Conservation (phyloP, 2,888 invertebrate species). For the Heliconius cydno region DNA sequence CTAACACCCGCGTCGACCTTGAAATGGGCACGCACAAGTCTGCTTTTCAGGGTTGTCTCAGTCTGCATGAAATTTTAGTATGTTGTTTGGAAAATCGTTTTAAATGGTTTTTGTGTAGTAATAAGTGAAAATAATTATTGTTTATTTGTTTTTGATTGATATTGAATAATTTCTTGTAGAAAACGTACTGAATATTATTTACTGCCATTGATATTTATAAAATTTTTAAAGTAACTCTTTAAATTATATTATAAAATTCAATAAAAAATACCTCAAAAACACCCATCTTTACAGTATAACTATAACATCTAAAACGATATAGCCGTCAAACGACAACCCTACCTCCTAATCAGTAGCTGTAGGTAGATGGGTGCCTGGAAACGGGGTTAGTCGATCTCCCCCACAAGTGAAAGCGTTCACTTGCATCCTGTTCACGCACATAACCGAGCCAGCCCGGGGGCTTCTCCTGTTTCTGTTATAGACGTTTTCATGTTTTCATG, state of each 20-base stretch:
- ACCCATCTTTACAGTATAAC: background rate
- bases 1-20: slow-evolving; percentile 76
- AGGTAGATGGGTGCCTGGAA: slow-evolving; percentile 57
- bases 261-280: background rate
- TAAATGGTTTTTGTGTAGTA: background rate
- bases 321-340: slow-evolving; percentile 42
- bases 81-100: slow-evolving; percentile 6
- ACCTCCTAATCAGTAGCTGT: slow-evolving; percentile 44
- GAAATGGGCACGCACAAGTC: slow-evolving; percentile 71
- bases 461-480: slow-evolving; percentile 47
- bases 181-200: background rate
- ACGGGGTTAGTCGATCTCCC: slow-evolving; percentile 74
- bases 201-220: too few relatives aligned
- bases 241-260: background rate
- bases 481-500: slow-evolving; percentile 15
- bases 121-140: background rate
- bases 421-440: slow-evolving; percentile 77
- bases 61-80: slow-evolving; percentile 21
- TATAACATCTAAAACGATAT: background rate
- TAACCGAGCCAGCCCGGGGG: slow-evolving; percentile 33
- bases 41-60: slow-evolving; percentile 51
- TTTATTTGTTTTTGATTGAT: background rate
- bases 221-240: too few relatives aligned
- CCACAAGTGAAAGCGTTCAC: slow-evolving; percentile 65
- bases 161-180: background rate